Base-by-base conservation (phyloP, 2,888 invertebrate species). In the Oegoconia quadripuncta region DNA sequence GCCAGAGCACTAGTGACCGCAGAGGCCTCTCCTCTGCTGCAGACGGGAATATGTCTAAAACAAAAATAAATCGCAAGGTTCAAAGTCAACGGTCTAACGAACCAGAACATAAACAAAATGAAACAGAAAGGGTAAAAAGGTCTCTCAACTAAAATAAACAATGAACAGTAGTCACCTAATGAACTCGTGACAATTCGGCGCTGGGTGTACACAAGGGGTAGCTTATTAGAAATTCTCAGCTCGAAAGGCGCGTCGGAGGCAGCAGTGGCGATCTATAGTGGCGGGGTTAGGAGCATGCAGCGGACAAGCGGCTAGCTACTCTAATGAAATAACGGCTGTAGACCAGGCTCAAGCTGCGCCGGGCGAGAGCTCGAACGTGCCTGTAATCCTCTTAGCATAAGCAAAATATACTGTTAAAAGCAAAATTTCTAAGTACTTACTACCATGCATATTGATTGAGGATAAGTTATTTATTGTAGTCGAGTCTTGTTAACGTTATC, bases 181-280 rank as follows among this genome's bases (percentile, higher is more conserved):
- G 76, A 78, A 77, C 74, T 74, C 60, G 71, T 68, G 73, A 70
- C 74, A 72, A 73, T 73, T 74, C 64, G 65, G 72, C 63, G 59
- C 68, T 61, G 66, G 64, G 68, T 63, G 66, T 59, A 64, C 49
- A 50, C 67, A 62, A 67, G 70, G 71, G 68, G 72, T 59, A 66
- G 68, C 71, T 72, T 75, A 75, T 75, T 74, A 74, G 66, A 71
- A 71, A 77, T 74, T 75, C 74, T 74, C 64, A 58, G 64, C 61
- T 66, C 64, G 67, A 54, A 64, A 66, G 61, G 41, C 47, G 63
- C 59, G 63, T 66, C 66, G 55, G 29, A 15, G 16, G 29, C 29
- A 29, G 58, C 20, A 20, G 5, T 14, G 9, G 31, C 13, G 25
- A n/a, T 20, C 13, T 40, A 39, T 44, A 41, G 38, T 41, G 46